phyloP scores from a whole-genome alignment of 2,888 invertebrate species.

The Drosophila anomalata region DNA sequence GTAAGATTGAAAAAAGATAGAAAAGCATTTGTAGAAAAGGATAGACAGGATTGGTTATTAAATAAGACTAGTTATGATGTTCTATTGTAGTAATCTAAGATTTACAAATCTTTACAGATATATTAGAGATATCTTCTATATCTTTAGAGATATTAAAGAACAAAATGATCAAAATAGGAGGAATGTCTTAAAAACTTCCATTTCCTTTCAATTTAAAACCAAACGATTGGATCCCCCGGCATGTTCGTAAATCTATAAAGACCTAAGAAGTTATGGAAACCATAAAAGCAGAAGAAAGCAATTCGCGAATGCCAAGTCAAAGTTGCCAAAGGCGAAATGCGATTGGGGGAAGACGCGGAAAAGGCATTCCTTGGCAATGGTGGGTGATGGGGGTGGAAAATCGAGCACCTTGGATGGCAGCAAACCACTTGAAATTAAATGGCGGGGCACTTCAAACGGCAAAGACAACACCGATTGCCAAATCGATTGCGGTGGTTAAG shows the following conservation, averaged over 20 bases:
- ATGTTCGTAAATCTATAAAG: constrained; percentile 3
- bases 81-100: too few species aligned
- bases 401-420: constrained; percentile 46
- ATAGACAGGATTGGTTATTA: too few species aligned
- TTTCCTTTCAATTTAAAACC: background rate
- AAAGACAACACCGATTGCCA: constrained; percentile 67
- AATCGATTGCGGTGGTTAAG: constrained; percentile 44
- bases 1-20: background rate
- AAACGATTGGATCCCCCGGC: background rate
- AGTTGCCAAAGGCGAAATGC: constrained; percentile 15
- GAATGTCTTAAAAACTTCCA: background rate
- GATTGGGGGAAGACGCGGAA: constrained; percentile 30
- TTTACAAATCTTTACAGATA: too few species aligned
- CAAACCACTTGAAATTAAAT: constrained; percentile 73
- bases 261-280: constrained; percentile 15
- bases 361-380: constrained; percentile 8
- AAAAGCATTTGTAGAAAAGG: too few species aligned
- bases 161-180: too few species aligned
- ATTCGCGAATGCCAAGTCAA: constrained; percentile 41
- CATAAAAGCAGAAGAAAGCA: constrained; percentile 27
- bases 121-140: too few species aligned
- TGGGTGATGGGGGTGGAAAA: constrained; percentile 31
- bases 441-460: constrained; percentile 55
- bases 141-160: too few species aligned
- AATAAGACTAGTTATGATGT: too few species aligned